Evolutionary conservation across 1,140 invertebrate species (phyloP).

Genomic region (Drosophila sp.): DNA sequence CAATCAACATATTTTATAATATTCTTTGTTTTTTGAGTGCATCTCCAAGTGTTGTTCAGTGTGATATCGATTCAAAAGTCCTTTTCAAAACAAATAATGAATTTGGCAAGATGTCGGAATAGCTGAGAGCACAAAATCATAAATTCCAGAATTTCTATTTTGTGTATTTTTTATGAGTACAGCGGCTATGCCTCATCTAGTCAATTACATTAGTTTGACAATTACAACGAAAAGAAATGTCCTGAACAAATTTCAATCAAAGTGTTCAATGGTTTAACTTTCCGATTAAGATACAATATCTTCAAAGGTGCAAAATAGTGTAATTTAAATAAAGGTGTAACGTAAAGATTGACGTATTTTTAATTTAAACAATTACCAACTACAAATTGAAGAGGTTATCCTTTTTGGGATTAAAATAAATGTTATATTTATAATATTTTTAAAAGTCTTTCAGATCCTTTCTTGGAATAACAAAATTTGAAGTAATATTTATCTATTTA

Average conservation of each 20-base stretch:
- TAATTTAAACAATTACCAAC: too few species aligned
- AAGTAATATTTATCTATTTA: too few species aligned
- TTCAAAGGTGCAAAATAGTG: too few species aligned
- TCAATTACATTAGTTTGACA: conserved; percentile 79
- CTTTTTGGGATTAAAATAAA: too few species aligned
- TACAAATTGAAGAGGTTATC: too few species aligned
- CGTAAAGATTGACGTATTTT: too few species aligned
- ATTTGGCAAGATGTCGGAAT: conserved; percentile 85
- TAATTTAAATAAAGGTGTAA: too few species aligned
- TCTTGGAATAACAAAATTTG: too few species aligned
- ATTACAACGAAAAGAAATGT: conserved; percentile 18
- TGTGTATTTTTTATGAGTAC: conserved; percentile 59
- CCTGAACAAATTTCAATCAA: background rate
- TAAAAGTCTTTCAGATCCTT: too few species aligned
- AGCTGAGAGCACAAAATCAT: conserved; percentile 75
- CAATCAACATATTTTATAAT: background rate
- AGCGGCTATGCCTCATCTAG: conserved; percentile 84
- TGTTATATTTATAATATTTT: too few species aligned
- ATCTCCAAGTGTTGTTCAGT: conserved; percentile 4
- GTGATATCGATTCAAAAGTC: background rate
- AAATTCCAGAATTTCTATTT: conserved; percentile 42
- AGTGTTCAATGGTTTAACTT: background rate
- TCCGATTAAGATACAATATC: too few species aligned
- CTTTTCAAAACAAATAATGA: conserved; percentile 67
- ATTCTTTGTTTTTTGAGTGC: conserved; percentile 25